Base-by-base conservation (phyloP, 2,888 invertebrate species). In the Lasioglossum marginatum region DNA sequence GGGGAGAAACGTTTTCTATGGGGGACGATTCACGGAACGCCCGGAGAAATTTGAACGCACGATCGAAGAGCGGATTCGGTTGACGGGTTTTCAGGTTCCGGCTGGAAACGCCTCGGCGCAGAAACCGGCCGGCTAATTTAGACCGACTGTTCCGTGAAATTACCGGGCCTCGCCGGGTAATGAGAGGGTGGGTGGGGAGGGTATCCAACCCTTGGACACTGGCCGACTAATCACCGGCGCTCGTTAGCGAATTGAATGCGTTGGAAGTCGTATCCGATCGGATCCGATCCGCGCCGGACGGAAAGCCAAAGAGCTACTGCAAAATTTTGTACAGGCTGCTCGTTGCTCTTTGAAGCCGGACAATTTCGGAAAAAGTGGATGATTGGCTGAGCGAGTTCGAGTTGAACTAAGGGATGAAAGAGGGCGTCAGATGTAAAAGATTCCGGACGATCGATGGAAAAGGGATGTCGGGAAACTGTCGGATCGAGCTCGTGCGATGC, bases 181-280 rank as follows among this genome's bases (percentile, higher is more conserved):
- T 94, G 93, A 94, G 92, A 92, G 93, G 93, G 92, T 92, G 92
- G 92, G 91, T 88, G 91, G 87, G 91, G 90, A 89, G 90, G 92
- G 88, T 90, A 91, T 92, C 90, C 92, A 92, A 92, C 92, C 93
- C 92, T 91, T 85, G 89, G 81, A 89, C 89, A 89, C 88, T 91
- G 91, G 91, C 88, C 92, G 90, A 89, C 93, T 94, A 94, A 94
- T 94, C 93, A 92, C 91, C 92, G 88, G 87, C 79, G 92, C 93
- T 94, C 93, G 94, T 94, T 94, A 94, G 91, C 93, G 92, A 93
- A 93, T 93, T 93, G 91, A 94, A 93, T 92, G 92, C 89, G 83
- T 87, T 85, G 83, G 82, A 87, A 89, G 88, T 89, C 89, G 87
- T 80, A 80, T 86, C 88, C 81, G 91, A 87, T 91, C 89, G 85